A percentile compares a stretch with the other conserved stretches of the same genome.
These are phyloP conservation scores for Nephrotoma appendiculata DNA, from an alignment of 2,888 invertebrate genomes.

Conservation along the genomic window DNA sequence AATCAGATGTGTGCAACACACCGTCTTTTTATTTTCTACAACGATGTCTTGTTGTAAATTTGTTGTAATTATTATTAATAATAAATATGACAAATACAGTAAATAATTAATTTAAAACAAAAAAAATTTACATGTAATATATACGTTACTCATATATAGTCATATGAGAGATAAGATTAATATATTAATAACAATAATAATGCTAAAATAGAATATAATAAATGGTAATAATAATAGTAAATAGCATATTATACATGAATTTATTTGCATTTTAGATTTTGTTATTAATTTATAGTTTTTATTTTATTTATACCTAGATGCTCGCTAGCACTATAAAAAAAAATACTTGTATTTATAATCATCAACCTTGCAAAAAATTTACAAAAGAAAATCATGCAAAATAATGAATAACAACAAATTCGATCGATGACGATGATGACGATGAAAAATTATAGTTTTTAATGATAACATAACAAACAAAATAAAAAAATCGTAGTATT, in stretches of 20 bases:
- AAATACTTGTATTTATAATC: background rate
- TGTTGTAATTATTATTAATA: background rate
- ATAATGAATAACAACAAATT: background rate
- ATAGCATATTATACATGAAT: background rate
- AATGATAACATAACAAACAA: background rate
- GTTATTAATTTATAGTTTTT: background rate
- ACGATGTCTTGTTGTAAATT: background rate
- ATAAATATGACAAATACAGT: background rate
- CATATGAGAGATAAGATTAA: background rate
- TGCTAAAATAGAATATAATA: background rate
- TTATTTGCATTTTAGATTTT: background rate
- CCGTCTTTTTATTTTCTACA: background rate
- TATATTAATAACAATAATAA: background rate
- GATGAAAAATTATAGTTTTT: background rate
- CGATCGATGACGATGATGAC: background rate
- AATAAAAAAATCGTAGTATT: background rate
- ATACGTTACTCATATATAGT: background rate
- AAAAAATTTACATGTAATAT: background rate
- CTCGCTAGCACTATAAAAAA: background rate
- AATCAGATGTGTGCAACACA: background rate
- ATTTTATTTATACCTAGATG: background rate
- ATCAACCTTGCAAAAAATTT: background rate
- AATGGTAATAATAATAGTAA: background rate
- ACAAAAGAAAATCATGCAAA: background rate
- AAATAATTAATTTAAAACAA: background rate